These are phyloP conservation scores for Gallinago undulata DNA, from an alignment of 2,113 vertebrate genomes.

Conservation along the genomic window DNA sequence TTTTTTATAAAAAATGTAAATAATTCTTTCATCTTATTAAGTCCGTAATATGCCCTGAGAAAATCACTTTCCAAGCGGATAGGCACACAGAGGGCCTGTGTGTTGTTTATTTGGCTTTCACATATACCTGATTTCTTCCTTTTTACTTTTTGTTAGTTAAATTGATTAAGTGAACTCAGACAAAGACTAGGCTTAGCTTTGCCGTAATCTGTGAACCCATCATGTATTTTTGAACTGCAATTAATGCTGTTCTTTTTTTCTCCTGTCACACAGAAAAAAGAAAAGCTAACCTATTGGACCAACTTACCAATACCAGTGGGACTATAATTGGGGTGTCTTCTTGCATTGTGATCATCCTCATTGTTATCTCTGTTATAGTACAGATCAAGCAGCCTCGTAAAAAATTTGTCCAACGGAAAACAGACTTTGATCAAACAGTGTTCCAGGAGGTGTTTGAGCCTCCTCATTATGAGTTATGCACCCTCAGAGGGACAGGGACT, in stretches of 20 bases:
- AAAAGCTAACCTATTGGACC: conserved; percentile 93
- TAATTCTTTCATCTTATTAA: not conserved
- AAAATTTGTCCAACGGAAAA: conserved; percentile 91
- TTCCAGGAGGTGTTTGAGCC: conserved; percentile 99
- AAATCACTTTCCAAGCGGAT: not conserved
- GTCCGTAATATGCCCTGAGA: not conserved
- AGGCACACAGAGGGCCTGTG: not conserved
- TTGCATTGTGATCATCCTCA: conserved; percentile 95
- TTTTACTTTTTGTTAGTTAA: not conserved
- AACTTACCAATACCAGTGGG: conserved; percentile 96
- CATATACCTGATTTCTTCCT: not conserved
- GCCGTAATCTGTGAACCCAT: not conserved
- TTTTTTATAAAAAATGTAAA: not conserved
- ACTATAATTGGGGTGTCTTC: conserved; percentile 96
- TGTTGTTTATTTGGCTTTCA: not conserved
- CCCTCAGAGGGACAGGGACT: conserved; percentile 85
- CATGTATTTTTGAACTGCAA: not conserved
- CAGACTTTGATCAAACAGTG: conserved; percentile 96
- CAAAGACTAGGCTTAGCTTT: not conserved
- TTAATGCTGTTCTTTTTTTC: not conserved
- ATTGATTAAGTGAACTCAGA: not conserved
- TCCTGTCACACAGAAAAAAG: conserved; percentile 84
- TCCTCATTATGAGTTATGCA: conserved; percentile 95
- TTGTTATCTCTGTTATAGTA: conserved; percentile 92
- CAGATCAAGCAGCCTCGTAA: conserved; percentile 99